Evolutionary conservation across 2,888 invertebrate species (phyloP), one percentile per base, ranked within the genome.

Genomic region (Eurois occulta): DNA sequence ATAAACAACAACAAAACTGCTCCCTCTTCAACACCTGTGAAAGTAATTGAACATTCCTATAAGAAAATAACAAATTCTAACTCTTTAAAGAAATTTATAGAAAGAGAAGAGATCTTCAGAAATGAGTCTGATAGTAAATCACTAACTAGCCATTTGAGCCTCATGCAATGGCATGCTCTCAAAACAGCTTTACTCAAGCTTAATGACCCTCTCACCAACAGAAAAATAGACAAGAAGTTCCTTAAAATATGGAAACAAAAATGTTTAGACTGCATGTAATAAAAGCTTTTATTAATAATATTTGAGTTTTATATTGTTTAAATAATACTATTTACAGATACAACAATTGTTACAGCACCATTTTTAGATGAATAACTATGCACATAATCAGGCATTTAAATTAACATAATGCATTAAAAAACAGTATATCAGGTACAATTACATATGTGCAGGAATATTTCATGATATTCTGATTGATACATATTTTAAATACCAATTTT

Each of bases 151-250:
- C 95, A 97, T 84, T 91, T 97, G 58, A 96, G 97, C 84, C 96
- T 97, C 75, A 96, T 97, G 94, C 97, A 97, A 81, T 97, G 97
- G 97, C 97, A 97, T 88, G 93, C 96, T 68, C 90, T 97, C 24
- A 97, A 94, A 91, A 95, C 91, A 41, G 91, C 93, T 60, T 83
- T 96, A 28, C 81, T 91, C 6, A 95, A 94, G 88, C 88, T 96
- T 21, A 89, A 91, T 76, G 87, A 92, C 13, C 83, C 88, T 13
- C 80, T 92, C 32, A 86, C 91, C 21, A 93, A 92, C 58, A 93
- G 92, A 86, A 96, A 95, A 91, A 92, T 96, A 72, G 91, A 94
- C 88, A 94, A 90, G 79, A 96, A 95, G 83, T 91, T 96, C 69
- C 85, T 93, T 83, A 95, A 93, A 84, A 92, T 96, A 84, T 97